Base-by-base conservation (phyloP, 2,888 invertebrate species). In the Helobdella robusta region DNA sequence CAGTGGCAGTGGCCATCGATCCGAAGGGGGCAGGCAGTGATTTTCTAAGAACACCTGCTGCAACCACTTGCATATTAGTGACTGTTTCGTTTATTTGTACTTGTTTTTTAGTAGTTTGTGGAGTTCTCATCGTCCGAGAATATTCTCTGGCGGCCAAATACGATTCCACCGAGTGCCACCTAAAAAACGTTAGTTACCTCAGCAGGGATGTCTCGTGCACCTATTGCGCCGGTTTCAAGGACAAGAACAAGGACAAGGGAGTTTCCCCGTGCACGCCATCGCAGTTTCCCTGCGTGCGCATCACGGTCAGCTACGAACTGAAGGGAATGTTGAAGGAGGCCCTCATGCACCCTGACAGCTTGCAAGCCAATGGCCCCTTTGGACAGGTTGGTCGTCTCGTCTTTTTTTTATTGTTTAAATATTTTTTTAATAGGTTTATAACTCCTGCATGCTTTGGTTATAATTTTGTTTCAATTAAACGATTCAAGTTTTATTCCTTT, bases 81-180 rank as follows among this genome's bases (percentile, higher is more conserved):
- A 69, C 71, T 25, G 59, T 70, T 8, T 36, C 66, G 1, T 66
- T 66, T n/a, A 59, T 68, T 40, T 69, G 69, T 58, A 62, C 68
- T 25, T 70, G 70, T 40, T 52, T 70, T 8, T 59, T 71, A 20
- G 71, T 71, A 20, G 66, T 68, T 35, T 70, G 70, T 40, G 71
- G 71, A 5, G 71, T 71, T 25, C 69, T 71, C 68, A 60, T 71
- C n/a, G 70, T 69, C 15, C 40, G 71, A 6, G 71, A 71, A 48
- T 71, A 69, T 62, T 61, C 69, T 11, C 68, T 69, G 48, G 64
- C 64, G 36, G 60, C 60, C n/a, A 56, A 54, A n/a, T 69, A 69
- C 66, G 56, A 59, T 20, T 54, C 46, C 32, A 66, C 67, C 15
- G 30, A 20, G 11, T 69, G 69, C 40, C 58, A 32, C 2, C 34